A percentile compares a stretch with the other conserved stretches of the same genome.
Conservation (phyloP, 2,797 vertebrate species). For the Holocentrus rufus region DNA sequence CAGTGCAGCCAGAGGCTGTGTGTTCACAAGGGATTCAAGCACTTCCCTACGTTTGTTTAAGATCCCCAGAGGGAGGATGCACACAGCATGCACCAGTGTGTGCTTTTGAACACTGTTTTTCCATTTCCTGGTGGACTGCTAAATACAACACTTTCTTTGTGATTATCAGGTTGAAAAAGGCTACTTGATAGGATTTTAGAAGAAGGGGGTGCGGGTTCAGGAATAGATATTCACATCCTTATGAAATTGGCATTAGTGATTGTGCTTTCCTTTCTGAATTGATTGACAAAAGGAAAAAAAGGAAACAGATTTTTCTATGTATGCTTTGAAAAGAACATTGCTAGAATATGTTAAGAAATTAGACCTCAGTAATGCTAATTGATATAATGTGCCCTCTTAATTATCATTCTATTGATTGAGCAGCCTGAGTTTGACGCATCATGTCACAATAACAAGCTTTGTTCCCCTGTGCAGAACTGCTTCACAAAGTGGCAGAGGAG, state of each 20-base stretch:
- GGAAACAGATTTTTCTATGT: not conserved
- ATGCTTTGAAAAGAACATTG: conserved; percentile 37
- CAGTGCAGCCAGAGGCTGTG: conserved; percentile 69
- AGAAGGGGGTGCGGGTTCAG: conserved; percentile 31
- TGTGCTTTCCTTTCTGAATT: conserved; percentile 33
- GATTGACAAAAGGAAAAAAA: conserved; percentile 60
- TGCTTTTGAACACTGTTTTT: conserved; percentile 65
- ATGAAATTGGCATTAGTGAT: conserved; percentile 46
- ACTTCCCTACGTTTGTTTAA: conserved; percentile 75
- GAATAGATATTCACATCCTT: conserved; percentile 20
- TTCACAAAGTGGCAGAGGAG: conserved; percentile 80
- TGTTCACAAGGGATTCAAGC: conserved; percentile 71
- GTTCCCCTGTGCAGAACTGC: conserved; percentile 83
- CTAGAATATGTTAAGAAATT: conserved; percentile 78
- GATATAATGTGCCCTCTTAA: conserved; percentile 76
- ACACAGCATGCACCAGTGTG: conserved; percentile 48
- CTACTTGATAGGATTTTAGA: conserved; percentile 35
- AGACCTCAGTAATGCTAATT: conserved; percentile 84
- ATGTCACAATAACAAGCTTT: conserved; percentile 82
- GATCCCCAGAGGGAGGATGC: conserved; percentile 67
- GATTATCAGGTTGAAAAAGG: conserved; percentile 44
- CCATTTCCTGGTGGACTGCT: conserved; percentile 49
- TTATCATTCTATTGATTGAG: conserved; percentile 71
- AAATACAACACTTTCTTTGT: conserved; percentile 62
- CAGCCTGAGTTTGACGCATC: conserved; percentile 72